A percentile compares a stretch with the other conserved stretches of the same genome.
Conservation (phyloP, 1,140 invertebrate genomes). For the Drosophila willistoni region DNA sequence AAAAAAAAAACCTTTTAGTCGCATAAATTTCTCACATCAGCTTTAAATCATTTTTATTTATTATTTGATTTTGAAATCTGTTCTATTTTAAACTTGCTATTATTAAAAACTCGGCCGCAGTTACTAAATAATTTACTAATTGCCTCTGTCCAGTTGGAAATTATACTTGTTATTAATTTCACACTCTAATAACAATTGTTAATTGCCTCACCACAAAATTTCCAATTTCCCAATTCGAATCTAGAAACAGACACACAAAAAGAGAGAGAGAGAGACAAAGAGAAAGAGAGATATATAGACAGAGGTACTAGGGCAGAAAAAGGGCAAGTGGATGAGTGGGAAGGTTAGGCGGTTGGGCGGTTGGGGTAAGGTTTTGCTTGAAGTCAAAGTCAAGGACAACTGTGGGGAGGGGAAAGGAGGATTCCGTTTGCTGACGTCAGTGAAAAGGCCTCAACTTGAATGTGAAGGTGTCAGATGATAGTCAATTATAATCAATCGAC, state of each 20-base stretch:
- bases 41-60: neutral
- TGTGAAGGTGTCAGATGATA: conserved; percentile 12
- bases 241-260: neutral
- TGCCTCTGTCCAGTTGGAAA: neutral
- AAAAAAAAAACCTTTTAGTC: too few species aligned
- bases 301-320: neutral
- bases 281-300: neutral
- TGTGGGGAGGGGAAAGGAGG: neutral
- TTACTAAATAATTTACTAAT: conserved; percentile 3
- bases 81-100: conserved; percentile 4
- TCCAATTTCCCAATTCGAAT: neutral
- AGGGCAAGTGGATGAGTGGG: neutral
- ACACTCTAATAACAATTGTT: conserved; percentile 60
- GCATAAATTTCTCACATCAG: too few species aligned
- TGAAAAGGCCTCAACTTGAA: conserved; percentile 9
- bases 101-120: neutral
- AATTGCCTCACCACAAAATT: conserved; percentile 38
- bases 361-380: too few species aligned
- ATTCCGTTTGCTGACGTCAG: conserved; percentile 4
- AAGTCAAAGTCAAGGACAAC: conserved; percentile 5
- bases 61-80: neutral
- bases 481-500: conserved; percentile 8
- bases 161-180: conserved; percentile 52
- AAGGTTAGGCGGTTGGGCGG: too few species aligned
- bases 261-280: neutral